Evolutionary conservation across 2,888 invertebrate species (phyloP), one percentile per base, ranked within the genome.

Genomic region (Drosophila yooni): DNA sequence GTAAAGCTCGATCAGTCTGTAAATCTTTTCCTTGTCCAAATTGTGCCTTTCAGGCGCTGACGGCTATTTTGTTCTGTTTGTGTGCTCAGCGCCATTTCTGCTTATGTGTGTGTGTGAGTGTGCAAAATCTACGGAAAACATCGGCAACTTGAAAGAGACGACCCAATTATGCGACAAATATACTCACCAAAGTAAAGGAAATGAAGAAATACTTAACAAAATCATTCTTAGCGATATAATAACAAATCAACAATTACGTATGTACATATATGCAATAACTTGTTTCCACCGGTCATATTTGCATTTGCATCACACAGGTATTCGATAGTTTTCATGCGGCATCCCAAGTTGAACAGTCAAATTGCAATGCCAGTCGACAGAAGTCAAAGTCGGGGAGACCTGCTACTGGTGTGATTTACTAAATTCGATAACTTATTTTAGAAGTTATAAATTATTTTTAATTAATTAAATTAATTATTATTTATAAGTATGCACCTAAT

Each of bases 11-110:
- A 93, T 93, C 1, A 93, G 76, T 15, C 90, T 87, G 6, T 82
- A 76, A 8, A 92, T 92, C 70, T 91, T 92, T 27, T 93, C 91
- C 91, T 76, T 10, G 92, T 91, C 93, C 93, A 93, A 27, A 90
- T 81, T 1, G 82, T 83, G 1, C 74, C 60, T 46, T 83, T 91
- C 0, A 84, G 79, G 2, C 66, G 67, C 40, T 74, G 76, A 7
- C 74, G 68, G 7, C 63, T 46, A 2, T 13, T 74, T 31, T 62
- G 58, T 65, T 70, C 74, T 0, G 40, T 29, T 25, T 57, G 33
- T 31, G 65, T 46, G 13, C 36, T 69, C 8, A 66, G 54, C 3
- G 83, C 52, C 82, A 82, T 82, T 40, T 54, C 70, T 15, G 7
- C 46, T 13, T 48, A 25, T 50, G n/a, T 56, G 11, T 43, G n/a